Evolutionary conservation across 92 coral and sea anemone species (phyloP).

Genomic region (Epizoanthus rinbou): DNA sequence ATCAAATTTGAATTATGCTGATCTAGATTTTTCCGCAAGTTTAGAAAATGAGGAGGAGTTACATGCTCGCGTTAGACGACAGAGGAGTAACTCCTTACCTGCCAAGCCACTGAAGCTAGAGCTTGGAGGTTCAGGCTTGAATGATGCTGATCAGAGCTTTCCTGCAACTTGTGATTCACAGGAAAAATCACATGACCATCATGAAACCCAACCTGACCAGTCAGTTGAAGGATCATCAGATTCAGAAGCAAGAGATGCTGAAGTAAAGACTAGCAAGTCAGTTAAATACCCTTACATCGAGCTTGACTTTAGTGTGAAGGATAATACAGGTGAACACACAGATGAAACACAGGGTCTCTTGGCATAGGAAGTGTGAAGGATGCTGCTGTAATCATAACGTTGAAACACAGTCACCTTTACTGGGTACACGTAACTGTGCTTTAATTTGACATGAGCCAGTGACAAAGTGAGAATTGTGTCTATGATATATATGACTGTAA

Average conservation of each 20-base stretch:
- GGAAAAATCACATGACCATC: not conserved
- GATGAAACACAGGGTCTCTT: constrained; percentile 11
- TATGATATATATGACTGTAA: no score
- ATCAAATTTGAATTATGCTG: constrained; percentile 13
- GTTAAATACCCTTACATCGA: constrained; percentile 24
- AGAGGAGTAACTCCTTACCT: constrained; percentile 31
- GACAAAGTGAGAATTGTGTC: no score
- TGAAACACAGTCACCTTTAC: not conserved
- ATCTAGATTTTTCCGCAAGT: constrained; percentile 19
- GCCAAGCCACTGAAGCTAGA: constrained; percentile 3
- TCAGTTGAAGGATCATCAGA: not conserved
- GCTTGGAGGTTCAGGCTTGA: not conserved
- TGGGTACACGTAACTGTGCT: no score
- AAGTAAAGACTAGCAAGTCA: not conserved
- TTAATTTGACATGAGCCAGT: no score
- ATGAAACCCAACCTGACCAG: not conserved
- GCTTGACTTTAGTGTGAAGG: constrained; percentile 35
- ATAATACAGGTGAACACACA: not conserved
- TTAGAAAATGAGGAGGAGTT: constrained; percentile 1
- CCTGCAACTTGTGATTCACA: not conserved
- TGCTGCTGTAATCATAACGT: not conserved
- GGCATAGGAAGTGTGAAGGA: not conserved
- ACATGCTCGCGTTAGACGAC: not conserved
- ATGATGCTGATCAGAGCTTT: not conserved
- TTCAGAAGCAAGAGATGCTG: not conserved